Conservation (phyloP, 2,888 invertebrate genomes). For the Biston betularia region DNA sequence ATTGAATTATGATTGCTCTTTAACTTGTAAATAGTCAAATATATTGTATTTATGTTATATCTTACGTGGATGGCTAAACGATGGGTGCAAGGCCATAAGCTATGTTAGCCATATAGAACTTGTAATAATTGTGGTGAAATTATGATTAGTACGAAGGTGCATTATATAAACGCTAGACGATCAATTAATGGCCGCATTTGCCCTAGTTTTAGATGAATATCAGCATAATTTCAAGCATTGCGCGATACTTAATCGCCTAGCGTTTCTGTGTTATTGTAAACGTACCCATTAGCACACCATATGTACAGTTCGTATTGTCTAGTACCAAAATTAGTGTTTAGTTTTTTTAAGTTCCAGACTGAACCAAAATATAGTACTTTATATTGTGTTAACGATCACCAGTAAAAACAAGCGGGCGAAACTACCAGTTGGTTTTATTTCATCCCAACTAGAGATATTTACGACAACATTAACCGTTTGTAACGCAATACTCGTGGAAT, state of each 20-base stretch:
- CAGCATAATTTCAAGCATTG: background rate
- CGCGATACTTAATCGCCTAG: constrained; percentile 13
- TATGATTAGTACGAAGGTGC: constrained; percentile 44
- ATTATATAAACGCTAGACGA: constrained; percentile 35
- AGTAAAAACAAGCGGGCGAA: constrained; percentile 73
- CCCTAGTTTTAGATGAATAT: constrained; percentile 14
- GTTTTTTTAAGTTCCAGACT: constrained; percentile 84
- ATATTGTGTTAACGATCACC: constrained; percentile 79
- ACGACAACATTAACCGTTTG: constrained; percentile 36
- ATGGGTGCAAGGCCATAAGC: constrained; percentile 71
- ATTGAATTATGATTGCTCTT: constrained; percentile 18
- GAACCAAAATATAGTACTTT: constrained; percentile 84
- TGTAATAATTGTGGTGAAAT: constrained; percentile 52
- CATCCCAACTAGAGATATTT: constrained; percentile 39
- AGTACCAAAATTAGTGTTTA: constrained; percentile 82
- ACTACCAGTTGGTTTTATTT: constrained; percentile 52
- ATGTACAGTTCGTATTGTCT: constrained; percentile 64
- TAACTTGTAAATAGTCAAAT: constrained; percentile 39
- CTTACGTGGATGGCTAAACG: constrained; percentile 51
- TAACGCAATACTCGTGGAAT: constrained; percentile 44
- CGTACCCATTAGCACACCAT: constrained; percentile 55
- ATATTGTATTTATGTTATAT: constrained; percentile 32
- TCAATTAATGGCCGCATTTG: constrained; percentile 35
- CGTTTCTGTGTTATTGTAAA: constrained; percentile 44
- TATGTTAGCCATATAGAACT: constrained; percentile 67